Evolutionary conservation across 2,888 invertebrate genomes (phyloP).

Genomic region (Amaurobius ferox): DNA sequence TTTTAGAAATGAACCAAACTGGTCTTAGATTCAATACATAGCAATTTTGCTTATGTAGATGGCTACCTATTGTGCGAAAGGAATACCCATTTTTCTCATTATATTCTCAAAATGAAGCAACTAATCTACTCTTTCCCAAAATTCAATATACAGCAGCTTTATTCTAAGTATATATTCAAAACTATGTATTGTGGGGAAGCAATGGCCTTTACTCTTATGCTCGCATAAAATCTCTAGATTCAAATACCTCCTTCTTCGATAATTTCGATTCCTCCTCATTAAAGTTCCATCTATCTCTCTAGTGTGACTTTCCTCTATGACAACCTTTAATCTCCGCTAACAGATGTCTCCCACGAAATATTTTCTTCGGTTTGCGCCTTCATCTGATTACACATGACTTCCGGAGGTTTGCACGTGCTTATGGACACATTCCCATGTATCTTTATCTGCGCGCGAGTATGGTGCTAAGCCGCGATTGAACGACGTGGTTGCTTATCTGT

Average conservation of each 20-base stretch:
- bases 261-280: conserved; percentile 10
- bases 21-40: too few relatives aligned
- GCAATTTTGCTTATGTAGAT: too few relatives aligned
- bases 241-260: background rate
- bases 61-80: too few relatives aligned
- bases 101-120: too few relatives aligned
- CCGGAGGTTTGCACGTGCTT: background rate
- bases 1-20: too few relatives aligned
- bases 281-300: conserved; percentile 51
- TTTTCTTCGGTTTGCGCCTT: conserved; percentile 36
- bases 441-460: background rate
- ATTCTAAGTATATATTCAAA: too few relatives aligned
- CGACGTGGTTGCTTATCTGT: conserved; percentile 11
- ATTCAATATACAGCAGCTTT: too few relatives aligned
- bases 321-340: conserved; percentile 48
- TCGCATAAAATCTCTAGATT: too few relatives aligned
- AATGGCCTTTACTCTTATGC: too few relatives aligned
- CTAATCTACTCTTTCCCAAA: too few relatives aligned
- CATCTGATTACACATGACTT: background rate
- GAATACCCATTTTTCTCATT: too few relatives aligned
- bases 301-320: conserved; percentile 33
- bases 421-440: conserved; percentile 17
- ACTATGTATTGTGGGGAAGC: too few relatives aligned
- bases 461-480: conserved; percentile 14
- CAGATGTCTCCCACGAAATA: conserved; percentile 40